Base-by-base conservation (phyloP, 2,888 invertebrate genomes). In the Caradrina kadenii region DNA sequence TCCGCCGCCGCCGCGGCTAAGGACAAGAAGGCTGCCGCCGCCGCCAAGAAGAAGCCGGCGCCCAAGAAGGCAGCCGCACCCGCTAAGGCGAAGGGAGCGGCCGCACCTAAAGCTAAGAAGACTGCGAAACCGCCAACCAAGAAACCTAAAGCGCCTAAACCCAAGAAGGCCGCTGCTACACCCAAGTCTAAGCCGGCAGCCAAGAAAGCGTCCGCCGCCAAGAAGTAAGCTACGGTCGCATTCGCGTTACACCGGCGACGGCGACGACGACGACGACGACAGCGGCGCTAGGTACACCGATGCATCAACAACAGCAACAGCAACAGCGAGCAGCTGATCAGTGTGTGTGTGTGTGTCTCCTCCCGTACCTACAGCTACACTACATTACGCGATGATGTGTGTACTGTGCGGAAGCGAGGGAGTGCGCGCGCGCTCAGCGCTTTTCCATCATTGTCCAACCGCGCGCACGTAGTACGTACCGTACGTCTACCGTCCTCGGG, bases 121-220 rank as follows among this genome's bases (percentile, higher is more conserved):
- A 63, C 68, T 2, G 68, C 73, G 15, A 91, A 89, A 42, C 93
- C 93, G 48, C 87, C 91, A 1, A 87, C 90, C 76, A 91, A 90
- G 72, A 93, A 92, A 61, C 90, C 93, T 0, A 93, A 90, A 73
- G 88, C 92, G 3, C 92, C 93, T 11, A 93, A 92, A 66, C 90
- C 92, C 13, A 92, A 91, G 81, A 92, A 87, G 82, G 86, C 86
- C 13, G 69, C 69, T 19, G 80, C 84, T 11, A 76, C 86, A 31
- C 83, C 87, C 60, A 86, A 83, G 71, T 80, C 85, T 35, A 76
- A 77, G 56, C 77, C 78, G 58, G 81, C 83, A 55, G 80, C 84
- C 17, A 86, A 86, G 76, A 85, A 85, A 79, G 49, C 68, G 8
- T 54, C 78, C 69, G 79, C 84, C 19, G 74, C 81, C 26, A 81